Percentiles rank a stretch among this genome's conserved stretches.
Evolutionary conservation across 2,797 vertebrate species (phyloP).

Genomic region (Brachyalestes nurse): DNA sequence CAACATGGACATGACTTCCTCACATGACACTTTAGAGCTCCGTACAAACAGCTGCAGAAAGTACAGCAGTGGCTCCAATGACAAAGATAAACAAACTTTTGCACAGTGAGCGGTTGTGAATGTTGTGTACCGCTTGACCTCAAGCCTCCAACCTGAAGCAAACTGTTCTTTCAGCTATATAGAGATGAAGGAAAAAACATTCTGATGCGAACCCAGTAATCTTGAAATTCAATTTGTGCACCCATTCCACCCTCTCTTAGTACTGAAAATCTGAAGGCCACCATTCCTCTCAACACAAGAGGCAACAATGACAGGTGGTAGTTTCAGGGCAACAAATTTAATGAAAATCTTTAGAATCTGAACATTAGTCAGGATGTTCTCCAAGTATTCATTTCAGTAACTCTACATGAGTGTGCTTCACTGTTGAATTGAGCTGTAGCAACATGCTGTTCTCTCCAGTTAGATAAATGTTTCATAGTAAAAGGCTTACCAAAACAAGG

Average conservation of each 20-base stretch:
- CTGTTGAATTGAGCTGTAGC: too few species aligned
- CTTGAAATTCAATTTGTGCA: neutral
- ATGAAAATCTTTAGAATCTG: too few species aligned
- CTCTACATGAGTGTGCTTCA: too few species aligned
- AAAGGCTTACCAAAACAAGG: neutral
- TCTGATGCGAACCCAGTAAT: neutral
- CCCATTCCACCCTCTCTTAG: neutral
- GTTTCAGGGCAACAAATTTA: too few species aligned
- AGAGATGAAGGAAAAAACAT: neutral
- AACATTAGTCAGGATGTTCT: too few species aligned
- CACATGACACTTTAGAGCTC: constrained; percentile 16
- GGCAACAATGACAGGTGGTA: neutral
- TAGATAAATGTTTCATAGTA: neutral
- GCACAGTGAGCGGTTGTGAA: constrained; percentile 41
- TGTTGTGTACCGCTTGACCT: constrained; percentile 27
- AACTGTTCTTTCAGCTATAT: constrained; percentile 27
- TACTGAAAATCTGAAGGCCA: neutral
- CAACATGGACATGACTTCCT: constrained; percentile 17
- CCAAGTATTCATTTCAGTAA: too few species aligned
- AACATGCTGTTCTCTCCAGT: neutral
- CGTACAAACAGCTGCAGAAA: constrained; percentile 18
- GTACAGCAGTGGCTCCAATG: constrained; percentile 18
- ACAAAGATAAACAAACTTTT: constrained; percentile 36
- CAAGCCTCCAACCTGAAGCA: constrained; percentile 1
- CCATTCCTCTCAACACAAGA: neutral